phyloP scores from a whole-genome alignment of 2,888 invertebrate genomes.

The Himalopsyche anomala region DNA sequence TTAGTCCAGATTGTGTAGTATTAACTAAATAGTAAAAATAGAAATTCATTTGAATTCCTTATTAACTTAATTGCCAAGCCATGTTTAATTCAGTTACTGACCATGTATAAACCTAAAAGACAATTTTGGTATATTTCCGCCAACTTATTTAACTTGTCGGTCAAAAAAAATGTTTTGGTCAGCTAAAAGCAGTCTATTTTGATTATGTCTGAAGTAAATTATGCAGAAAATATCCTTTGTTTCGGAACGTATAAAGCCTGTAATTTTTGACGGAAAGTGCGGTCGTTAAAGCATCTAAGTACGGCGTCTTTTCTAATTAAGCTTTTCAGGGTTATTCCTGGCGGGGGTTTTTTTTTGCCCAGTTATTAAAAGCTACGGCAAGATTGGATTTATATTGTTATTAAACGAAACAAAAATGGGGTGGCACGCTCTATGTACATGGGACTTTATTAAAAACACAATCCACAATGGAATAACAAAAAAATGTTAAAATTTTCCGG shows the following conservation, averaged over 20 bases:
- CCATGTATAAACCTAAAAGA: too few species aligned
- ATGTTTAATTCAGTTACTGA: too few species aligned
- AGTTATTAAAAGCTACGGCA: slow-evolving; percentile 23
- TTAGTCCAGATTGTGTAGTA: too few species aligned
- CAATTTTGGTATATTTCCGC: too few species aligned
- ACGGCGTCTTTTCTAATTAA: slow-evolving; percentile 39
- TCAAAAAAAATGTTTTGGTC: too few species aligned
- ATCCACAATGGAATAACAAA: slow-evolving; percentile 8
- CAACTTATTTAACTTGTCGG: too few species aligned
- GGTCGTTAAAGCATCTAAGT: slow-evolving; percentile 4
- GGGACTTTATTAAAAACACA: slow-evolving; percentile 10
- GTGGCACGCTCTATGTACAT: background rate
- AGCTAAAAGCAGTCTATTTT: too few species aligned
- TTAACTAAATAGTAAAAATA: too few species aligned
- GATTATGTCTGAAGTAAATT: background rate
- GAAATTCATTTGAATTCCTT: too few species aligned
- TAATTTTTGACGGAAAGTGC: background rate
- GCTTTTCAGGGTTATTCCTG: slow-evolving; percentile 14
- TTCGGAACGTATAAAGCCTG: background rate
- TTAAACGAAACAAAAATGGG: background rate
- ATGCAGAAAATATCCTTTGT: slow-evolving; percentile 25
- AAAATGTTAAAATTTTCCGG: background rate
- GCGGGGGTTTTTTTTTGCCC: background rate
- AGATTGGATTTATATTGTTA: slow-evolving; percentile 29
- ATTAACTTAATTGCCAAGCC: too few species aligned